phyloP scores from a whole-genome alignment of 2,797 vertebrate species.

The Enteromius fasciolatus region DNA sequence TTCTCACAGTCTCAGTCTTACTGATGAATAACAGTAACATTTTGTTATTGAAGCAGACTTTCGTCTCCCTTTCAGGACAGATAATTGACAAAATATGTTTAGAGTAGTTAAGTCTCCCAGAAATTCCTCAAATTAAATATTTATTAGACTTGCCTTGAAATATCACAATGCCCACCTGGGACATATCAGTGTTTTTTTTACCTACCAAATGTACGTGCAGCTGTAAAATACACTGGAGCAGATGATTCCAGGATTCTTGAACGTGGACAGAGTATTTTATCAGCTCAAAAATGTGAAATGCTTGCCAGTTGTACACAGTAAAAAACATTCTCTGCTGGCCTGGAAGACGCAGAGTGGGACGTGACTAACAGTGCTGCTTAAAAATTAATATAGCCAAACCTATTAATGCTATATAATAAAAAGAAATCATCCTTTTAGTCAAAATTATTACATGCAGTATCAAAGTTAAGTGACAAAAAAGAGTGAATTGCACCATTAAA shows the following conservation, averaged over 20 bases:
- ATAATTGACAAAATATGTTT: conserved; percentile 57
- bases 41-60: conserved; percentile 37
- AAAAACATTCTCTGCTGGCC: conserved; percentile 36
- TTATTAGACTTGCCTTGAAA: conserved; percentile 36
- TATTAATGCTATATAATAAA: neutral
- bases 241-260: conserved; percentile 48
- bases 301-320: conserved; percentile 53
- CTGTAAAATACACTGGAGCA: conserved; percentile 48
- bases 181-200: conserved; percentile 31
- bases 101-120: conserved; percentile 33
- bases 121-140: conserved; percentile 41
- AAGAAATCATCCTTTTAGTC: neutral
- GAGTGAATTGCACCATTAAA: neutral
- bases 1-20: conserved; percentile 52
- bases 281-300: conserved; percentile 50
- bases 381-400: neutral
- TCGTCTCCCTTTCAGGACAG: neutral
- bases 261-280: conserved; percentile 51
- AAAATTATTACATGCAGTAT: neutral
- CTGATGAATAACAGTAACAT: conserved; percentile 41
- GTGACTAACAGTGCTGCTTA: conserved; percentile 2
- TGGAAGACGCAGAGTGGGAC: conserved; percentile 50
- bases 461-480: neutral
- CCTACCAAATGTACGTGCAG: conserved; percentile 35
- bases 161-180: conserved; percentile 17